These are phyloP conservation scores for Galerucella pusilla DNA, from an alignment of 2,888 invertebrate genomes.

Conservation along the genomic window DNA sequence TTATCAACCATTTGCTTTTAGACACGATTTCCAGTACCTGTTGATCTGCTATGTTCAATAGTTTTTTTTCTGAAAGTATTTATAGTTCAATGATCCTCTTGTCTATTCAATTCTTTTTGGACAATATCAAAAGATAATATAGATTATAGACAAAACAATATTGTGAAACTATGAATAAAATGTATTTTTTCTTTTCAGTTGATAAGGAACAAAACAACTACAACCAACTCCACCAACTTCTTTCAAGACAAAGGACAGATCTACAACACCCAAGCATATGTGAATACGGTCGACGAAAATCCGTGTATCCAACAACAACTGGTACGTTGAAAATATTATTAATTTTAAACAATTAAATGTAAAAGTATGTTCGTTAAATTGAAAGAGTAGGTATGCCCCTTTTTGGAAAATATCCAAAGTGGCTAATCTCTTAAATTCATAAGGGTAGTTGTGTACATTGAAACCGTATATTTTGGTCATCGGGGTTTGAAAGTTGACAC, in stretches of 20 bases:
- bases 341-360: not conserved
- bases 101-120: too few species aligned
- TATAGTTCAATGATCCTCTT: too few species aligned
- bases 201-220: constrained; percentile 75
- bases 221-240: constrained; percentile 60
- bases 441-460: constrained; percentile 47
- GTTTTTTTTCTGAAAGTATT: too few species aligned
- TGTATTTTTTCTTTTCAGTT: constrained; percentile 65
- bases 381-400: constrained; percentile 19
- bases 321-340: constrained; percentile 54
- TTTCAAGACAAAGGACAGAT: constrained; percentile 57
- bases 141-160: too few species aligned
- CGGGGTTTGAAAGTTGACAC: constrained; percentile 41
- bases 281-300: constrained; percentile 67
- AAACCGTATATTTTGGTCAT: constrained; percentile 48
- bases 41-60: too few species aligned
- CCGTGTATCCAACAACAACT: constrained; percentile 73
- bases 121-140: too few species aligned
- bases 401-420: constrained; percentile 51
- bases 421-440: constrained; percentile 48
- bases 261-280: constrained; percentile 57
- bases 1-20: too few species aligned
- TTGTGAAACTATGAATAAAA: not conserved
- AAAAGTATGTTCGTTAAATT: constrained; percentile 19
- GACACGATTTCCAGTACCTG: too few species aligned